A percentile compares a stretch with the other conserved stretches of the same genome.
phyloP scores from a whole-genome alignment of 2,113 vertebrate species.

The Ceyx melanurus region DNA sequence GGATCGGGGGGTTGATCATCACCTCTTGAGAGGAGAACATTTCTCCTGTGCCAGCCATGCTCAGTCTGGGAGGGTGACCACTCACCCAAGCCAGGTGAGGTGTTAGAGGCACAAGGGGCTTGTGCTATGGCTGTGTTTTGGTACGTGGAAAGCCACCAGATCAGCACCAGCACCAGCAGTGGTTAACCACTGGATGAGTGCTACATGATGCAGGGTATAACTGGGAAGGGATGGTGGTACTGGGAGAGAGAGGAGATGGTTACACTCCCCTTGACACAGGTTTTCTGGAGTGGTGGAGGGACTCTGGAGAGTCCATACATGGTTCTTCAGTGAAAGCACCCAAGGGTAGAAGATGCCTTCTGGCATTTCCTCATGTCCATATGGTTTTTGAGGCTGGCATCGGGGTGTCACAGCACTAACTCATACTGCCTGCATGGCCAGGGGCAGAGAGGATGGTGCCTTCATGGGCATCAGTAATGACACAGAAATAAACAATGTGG shows the following conservation, averaged over 20 bases:
- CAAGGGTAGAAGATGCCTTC: not conserved
- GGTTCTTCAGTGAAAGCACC: not conserved
- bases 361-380: accelerated
- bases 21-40: not conserved
- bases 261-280: not conserved
- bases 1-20: not conserved
- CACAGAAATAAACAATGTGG: not conserved
- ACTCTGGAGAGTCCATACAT: not conserved
- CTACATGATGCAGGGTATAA: not conserved
- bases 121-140: accelerated
- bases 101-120: not conserved
- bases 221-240: not conserved
- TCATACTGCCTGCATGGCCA: not conserved
- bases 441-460: not conserved
- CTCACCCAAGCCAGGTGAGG: not conserved
- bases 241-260: not conserved
- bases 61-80: not conserved
- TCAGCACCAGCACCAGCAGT: not conserved
- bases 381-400: not conserved
- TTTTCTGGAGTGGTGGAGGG: not conserved
- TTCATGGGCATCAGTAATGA: not conserved
- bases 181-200: not conserved
- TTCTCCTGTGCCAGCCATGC: not conserved
- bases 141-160: not conserved
- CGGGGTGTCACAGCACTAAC: not conserved